phyloP scores from a whole-genome alignment of 2,797 vertebrate species.

The Smutsia temminckii region DNA sequence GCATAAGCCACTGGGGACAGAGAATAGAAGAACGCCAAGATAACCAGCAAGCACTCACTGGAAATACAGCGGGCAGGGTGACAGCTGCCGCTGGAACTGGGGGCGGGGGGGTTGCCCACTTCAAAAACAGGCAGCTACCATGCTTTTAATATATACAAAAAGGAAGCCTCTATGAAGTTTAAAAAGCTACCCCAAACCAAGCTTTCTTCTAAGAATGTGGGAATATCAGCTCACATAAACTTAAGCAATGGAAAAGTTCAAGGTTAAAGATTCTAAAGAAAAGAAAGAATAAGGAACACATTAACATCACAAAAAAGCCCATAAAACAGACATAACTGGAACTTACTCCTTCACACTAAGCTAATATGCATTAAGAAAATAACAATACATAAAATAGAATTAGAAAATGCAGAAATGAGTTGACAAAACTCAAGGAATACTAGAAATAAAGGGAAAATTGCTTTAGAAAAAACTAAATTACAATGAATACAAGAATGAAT shows the following conservation, averaged over 20 bases:
- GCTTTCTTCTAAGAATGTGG: background rate
- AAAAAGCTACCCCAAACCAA: background rate
- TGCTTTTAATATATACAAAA: rapidly evolving
- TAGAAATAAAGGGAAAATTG: background rate
- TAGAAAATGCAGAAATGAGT: background rate
- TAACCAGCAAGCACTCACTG: no score
- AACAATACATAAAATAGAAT: background rate
- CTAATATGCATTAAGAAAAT: background rate
- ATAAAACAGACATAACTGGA: background rate
- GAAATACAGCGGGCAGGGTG: rapidly evolving
- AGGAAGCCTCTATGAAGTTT: background rate
- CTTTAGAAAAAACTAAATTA: background rate
- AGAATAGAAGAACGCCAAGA: background rate
- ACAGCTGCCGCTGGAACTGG: rapidly evolving
- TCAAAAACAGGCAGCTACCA: background rate
- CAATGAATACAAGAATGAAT: background rate
- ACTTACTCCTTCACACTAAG: background rate
- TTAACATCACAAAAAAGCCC: background rate
- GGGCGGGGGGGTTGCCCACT: rapidly evolving
- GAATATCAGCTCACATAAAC: background rate
- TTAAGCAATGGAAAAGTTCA: background rate
- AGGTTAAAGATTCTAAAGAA: background rate
- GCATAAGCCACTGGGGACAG: background rate
- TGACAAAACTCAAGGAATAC: background rate
- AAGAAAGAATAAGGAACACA: background rate